phyloP scores from a whole-genome alignment of 2,113 vertebrate genomes.

The Daboia siamensis region DNA sequence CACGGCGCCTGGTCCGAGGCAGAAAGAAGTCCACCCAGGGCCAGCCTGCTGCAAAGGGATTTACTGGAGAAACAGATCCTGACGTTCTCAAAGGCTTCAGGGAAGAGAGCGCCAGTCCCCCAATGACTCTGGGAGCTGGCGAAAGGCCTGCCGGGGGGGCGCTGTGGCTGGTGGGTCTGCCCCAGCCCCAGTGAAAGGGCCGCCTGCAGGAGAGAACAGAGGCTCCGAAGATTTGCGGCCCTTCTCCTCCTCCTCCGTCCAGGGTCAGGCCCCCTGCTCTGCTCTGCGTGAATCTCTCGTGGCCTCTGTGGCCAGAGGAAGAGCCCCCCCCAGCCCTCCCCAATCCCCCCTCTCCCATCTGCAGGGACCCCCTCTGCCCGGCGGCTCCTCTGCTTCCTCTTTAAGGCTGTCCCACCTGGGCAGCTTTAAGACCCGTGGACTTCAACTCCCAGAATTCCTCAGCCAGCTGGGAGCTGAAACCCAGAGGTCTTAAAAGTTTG shows the following conservation, averaged over 20 bases:
- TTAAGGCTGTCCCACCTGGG: background rate
- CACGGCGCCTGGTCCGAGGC: background rate
- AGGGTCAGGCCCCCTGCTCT: background rate
- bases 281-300: background rate
- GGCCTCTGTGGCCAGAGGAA: background rate
- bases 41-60: background rate
- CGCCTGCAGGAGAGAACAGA: background rate
- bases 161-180: background rate
- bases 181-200: background rate
- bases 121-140: too few species aligned
- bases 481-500: background rate
- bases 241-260: background rate
- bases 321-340: background rate
- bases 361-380: background rate
- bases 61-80: accelerated
- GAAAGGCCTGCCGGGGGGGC: background rate
- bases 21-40: background rate
- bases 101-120: background rate
- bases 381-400: background rate
- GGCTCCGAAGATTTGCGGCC: background rate
- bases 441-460: background rate
- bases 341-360: background rate
- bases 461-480: background rate
- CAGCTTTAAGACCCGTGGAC: background rate
- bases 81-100: background rate